phyloP scores from a whole-genome alignment of 1,140 invertebrate genomes.

The Caenorhabditis latens region DNA sequence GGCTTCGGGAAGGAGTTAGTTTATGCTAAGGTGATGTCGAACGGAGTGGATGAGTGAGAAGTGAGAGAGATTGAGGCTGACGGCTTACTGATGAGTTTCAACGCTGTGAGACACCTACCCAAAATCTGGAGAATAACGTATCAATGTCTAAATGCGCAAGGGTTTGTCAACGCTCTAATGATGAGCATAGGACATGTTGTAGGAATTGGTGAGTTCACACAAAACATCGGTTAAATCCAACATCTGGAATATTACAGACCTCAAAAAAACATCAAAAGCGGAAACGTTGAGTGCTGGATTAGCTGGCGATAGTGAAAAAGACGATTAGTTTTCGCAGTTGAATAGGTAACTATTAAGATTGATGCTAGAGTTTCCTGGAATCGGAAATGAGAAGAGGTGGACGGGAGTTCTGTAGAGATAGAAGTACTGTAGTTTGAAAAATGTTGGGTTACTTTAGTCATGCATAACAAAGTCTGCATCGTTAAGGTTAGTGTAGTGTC shows the following conservation, averaged over 20 bases:
- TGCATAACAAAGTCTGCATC: too few relatives aligned
- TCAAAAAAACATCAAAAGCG: constrained; percentile 11
- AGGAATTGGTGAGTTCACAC: constrained; percentile 32
- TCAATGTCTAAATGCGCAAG: constrained; percentile 32
- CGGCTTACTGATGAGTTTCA: constrained; percentile 38
- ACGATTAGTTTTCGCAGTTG: constrained; percentile 8
- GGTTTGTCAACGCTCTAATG: constrained; percentile 58
- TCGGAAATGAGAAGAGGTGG: constrained; percentile 57
- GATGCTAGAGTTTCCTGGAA: constrained; percentile 54
- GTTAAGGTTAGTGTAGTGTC: too few relatives aligned
- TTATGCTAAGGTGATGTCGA: constrained; percentile 8
- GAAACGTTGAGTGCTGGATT: constrained; percentile 30
- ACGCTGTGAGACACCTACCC: constrained; percentile 22
- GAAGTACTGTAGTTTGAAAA: too few relatives aligned
- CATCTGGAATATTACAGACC: too few relatives aligned
- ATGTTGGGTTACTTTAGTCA: too few relatives aligned
- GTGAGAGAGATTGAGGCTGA: constrained; percentile 20
- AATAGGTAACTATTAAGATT: constrained; percentile 51
- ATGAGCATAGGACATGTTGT: constrained; percentile 60
- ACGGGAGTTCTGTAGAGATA: too few relatives aligned
- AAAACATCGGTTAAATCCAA: too few relatives aligned
- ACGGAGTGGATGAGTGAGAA: neutral
- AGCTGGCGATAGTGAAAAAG: constrained; percentile 24
- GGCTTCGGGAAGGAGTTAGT: neutral
- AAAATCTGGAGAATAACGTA: constrained; percentile 28